phyloP scores from a whole-genome alignment of 2,888 invertebrate species.

The Phengaris arion region DNA sequence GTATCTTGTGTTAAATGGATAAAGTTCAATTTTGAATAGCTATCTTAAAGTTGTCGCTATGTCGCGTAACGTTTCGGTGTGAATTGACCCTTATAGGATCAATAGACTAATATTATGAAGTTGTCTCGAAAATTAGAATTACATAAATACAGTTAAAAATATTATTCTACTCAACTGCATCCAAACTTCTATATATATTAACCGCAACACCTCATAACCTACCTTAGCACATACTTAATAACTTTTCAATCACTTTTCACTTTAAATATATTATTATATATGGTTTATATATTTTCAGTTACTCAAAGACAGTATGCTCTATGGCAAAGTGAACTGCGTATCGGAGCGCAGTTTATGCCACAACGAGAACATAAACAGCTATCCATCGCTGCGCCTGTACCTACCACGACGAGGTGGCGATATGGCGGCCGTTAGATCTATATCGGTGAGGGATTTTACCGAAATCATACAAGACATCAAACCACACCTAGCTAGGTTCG shows the following conservation, averaged over 20 bases:
- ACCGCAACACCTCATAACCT: too few relatives aligned
- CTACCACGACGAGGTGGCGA: slow-evolving; percentile 50
- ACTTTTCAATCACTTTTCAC: not conserved
- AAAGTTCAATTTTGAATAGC: too few relatives aligned
- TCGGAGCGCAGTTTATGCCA: slow-evolving; percentile 64
- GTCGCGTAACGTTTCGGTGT: too few relatives aligned
- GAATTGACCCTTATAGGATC: too few relatives aligned
- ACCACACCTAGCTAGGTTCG: slow-evolving; percentile 53
- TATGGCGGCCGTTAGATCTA: slow-evolving; percentile 49
- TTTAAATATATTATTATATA: not conserved
- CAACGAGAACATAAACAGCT: slow-evolving; percentile 62
- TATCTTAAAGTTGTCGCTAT: too few relatives aligned
- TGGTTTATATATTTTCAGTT: slow-evolving; percentile 47
- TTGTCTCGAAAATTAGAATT: too few relatives aligned
- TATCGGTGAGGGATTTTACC: slow-evolving; percentile 53
- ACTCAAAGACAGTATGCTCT: slow-evolving; percentile 58
- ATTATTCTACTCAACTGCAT: too few relatives aligned
- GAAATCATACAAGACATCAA: slow-evolving; percentile 52
- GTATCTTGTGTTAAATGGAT: too few relatives aligned
- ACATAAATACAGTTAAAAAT: too few relatives aligned
- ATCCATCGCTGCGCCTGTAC: slow-evolving; percentile 65
- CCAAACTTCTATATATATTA: too few relatives aligned
- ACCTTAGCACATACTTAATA: too few relatives aligned
- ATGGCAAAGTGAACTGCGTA: slow-evolving; percentile 70
- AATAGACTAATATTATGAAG: too few relatives aligned